Evolutionary conservation across 2,797 vertebrate genomes (phyloP), one percentile per base, ranked within the genome.

Genomic region (Megaceryle alcyon): DNA sequence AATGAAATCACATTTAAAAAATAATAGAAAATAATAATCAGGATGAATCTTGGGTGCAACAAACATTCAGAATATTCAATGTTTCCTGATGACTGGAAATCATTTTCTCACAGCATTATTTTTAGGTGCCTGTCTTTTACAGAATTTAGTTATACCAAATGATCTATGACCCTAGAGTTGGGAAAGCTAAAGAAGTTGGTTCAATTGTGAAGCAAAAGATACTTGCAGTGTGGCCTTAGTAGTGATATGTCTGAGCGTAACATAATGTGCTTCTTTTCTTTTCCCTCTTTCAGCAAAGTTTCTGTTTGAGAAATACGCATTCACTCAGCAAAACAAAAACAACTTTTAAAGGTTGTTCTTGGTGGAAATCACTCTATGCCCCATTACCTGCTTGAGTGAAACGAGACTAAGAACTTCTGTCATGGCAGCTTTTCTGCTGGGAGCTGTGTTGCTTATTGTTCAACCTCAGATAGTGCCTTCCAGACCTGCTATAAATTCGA

Each of bases 371-470:
- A 46, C 97, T 98, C 97, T 97, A 96, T 97, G 95, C 97, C 95
- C 97, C 88, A 83, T 97, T 92, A 96, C 96, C 96, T 82, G 97
- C 97, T 98, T 98, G 98, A 98, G 98, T 98, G 98, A 98, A 95
- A 98, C 96, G 97, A 97, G 97, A 93, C 87, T 98, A 96, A 97
- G 97, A 98, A 98, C 97, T 97, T 98, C 98, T 98, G 97, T 98
- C 98, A 99, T 99, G 99, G 99, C 98, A 86, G 97, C 97, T 78
- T 96, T 99, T 90, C 98, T 99, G 87, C 96, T 99, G 84, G 98
- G 98, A 97, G 97, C 98, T 86, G 98, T 99, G 97, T 97, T 99
- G 80, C 98, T 99, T 90, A 97, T 98, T 65, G 96, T 98, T 77
- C 98, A 98, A 90, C 98, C 98, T 60, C 98, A 98, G 57, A 97